These are phyloP conservation scores for Brotogeris chrysoptera DNA, from an alignment of 2,797 vertebrate species.

Conservation along the genomic window DNA sequence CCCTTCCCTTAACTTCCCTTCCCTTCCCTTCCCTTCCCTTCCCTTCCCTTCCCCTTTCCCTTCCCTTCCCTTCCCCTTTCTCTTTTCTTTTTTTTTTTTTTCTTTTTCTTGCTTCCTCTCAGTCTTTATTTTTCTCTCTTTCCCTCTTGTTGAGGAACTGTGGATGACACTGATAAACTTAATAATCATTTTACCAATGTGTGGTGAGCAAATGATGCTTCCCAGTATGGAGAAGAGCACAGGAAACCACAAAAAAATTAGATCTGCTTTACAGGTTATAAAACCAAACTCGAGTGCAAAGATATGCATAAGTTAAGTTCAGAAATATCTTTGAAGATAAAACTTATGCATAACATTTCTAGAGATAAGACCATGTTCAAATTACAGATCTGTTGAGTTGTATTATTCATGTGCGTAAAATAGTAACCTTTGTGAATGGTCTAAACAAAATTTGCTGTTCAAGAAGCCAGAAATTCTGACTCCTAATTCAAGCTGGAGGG, in stretches of 20 bases:
- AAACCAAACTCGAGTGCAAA: background rate
- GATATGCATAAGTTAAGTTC: background rate
- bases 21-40: background rate
- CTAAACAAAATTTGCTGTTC: background rate
- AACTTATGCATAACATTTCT: background rate
- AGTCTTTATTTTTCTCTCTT: background rate
- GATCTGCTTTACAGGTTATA: background rate
- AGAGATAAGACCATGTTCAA: slow-evolving; percentile 8
- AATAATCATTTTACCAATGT: background rate
- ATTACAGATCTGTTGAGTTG: background rate
- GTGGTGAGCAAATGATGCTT: background rate
- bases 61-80: too few relatives aligned
- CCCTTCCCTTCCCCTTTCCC: too few relatives aligned
- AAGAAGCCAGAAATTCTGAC: background rate
- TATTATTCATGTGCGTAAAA: slow-evolving; percentile 24
- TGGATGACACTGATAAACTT: background rate
- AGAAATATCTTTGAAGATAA: slow-evolving; percentile 51
- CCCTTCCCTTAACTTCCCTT: background rate
- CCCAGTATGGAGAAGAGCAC: background rate
- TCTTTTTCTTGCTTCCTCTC: background rate
- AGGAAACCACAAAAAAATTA: slow-evolving; percentile 5
- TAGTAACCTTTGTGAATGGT: background rate
- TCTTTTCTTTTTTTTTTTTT: too few relatives aligned
- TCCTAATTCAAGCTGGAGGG: background rate
- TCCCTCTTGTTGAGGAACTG: background rate